These are phyloP conservation scores for Urechis unicinctus DNA, from an alignment of 2,888 invertebrate species.

Conservation along the genomic window DNA sequence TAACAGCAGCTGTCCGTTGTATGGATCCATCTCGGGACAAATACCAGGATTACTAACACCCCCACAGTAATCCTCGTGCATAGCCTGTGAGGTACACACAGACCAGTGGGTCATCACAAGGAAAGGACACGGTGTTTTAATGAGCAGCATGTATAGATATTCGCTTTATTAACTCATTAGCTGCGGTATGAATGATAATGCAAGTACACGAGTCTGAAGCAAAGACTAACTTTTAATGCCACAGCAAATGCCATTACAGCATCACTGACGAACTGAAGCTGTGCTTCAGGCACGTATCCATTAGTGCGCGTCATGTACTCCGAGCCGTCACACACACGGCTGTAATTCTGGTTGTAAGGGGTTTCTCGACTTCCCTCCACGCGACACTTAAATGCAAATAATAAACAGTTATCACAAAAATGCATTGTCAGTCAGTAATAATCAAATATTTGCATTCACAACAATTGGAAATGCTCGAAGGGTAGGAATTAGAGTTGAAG, in stretches of 20 bases:
- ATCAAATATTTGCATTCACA: too few species aligned
- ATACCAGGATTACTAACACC: slow-evolving; percentile 62
- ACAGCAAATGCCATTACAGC: slow-evolving; percentile 92
- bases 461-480: too few species aligned
- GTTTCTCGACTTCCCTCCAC: slow-evolving; percentile 62
- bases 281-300: slow-evolving; percentile 67
- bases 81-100: slow-evolving; percentile 44
- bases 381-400: slow-evolving; percentile 8
- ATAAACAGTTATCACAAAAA: not conserved
- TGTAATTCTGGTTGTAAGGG: slow-evolving; percentile 41
- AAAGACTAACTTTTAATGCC: slow-evolving; percentile 56
- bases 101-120: not conserved
- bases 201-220: not conserved
- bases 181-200: too few species aligned
- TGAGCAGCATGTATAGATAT: too few species aligned
- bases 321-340: slow-evolving; percentile 66
- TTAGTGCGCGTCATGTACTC: slow-evolving; percentile 70
- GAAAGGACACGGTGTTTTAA: not conserved
- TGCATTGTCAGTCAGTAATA: too few species aligned
- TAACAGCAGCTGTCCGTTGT: slow-evolving; percentile 77
- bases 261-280: slow-evolving; percentile 92
- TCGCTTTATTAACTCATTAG: too few species aligned
- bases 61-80: slow-evolving; percentile 76
- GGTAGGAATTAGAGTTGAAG: too few species aligned
- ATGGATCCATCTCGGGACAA: slow-evolving; percentile 83